Evolutionary conservation across 2,797 vertebrate genomes (phyloP).

Genomic region (Aeoliscus strigatus): DNA sequence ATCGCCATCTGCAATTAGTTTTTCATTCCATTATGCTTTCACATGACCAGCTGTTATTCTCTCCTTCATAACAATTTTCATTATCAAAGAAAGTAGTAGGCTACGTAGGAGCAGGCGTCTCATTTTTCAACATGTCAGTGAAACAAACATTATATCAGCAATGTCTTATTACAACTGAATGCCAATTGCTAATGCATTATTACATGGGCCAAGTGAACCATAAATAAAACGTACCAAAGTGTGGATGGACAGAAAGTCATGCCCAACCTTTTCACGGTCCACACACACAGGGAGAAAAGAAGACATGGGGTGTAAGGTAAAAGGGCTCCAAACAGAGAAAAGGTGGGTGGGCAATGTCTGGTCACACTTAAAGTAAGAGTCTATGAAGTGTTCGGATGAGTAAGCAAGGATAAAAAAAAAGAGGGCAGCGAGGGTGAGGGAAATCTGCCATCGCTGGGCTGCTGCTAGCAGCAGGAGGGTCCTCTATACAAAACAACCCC

Average conservation of each 20-base stretch:
- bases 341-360: constrained; percentile 19
- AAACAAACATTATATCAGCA: too few relatives aligned
- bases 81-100: too few relatives aligned
- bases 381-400: constrained; percentile 38
- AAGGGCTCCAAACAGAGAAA: constrained; percentile 23
- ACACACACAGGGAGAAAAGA: constrained; percentile 23
- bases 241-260: constrained; percentile 15
- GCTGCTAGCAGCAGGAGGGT: constrained; percentile 55
- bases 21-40: too few relatives aligned
- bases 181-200: too few relatives aligned
- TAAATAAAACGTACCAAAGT: constrained; percentile 17
- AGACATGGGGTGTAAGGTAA: constrained; percentile 15
- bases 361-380: constrained; percentile 39
- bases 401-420: constrained; percentile 25
- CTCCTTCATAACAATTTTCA: too few relatives aligned
- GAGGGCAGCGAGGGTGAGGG: constrained; percentile 24
- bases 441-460: constrained; percentile 48
- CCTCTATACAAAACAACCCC: constrained; percentile 53
- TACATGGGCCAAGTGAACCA: too few relatives aligned
- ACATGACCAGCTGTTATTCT: too few relatives aligned
- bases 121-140: too few relatives aligned
- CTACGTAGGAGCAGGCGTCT: too few relatives aligned
- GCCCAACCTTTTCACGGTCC: constrained; percentile 7
- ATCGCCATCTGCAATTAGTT: too few relatives aligned
- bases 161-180: too few relatives aligned